Evolutionary conservation across 2,797 vertebrate species (phyloP).

Genomic region (Lepus oiostolus): DNA sequence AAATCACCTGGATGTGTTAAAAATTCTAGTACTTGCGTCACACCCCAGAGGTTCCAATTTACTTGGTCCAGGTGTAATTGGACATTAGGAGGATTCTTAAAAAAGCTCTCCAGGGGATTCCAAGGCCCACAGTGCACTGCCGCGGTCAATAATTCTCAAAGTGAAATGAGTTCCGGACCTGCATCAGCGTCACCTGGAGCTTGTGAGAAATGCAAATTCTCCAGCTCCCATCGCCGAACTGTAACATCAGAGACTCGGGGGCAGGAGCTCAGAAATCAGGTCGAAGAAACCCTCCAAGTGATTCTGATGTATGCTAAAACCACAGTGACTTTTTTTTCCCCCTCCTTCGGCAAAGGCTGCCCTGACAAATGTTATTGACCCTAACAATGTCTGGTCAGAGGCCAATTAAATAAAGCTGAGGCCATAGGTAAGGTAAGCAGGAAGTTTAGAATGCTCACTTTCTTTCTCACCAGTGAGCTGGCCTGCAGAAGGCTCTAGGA

Average conservation of each 20-base stretch:
- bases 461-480: neutral
- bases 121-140: neutral
- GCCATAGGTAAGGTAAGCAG: neutral
- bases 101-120: neutral
- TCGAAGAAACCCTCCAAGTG: neutral
- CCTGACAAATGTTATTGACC: neutral
- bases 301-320: neutral
- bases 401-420: constrained; percentile 6
- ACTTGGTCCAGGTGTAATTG: neutral
- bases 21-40: neutral
- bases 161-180: neutral
- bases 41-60: neutral
- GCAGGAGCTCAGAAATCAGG: neutral
- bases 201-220: neutral
- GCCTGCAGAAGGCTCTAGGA: accelerated
- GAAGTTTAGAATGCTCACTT: neutral
- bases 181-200: neutral
- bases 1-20: neutral
- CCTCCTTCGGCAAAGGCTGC: neutral
- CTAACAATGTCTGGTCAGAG: neutral
- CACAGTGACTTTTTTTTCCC: neutral
- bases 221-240: neutral
- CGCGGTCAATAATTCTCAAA: neutral
- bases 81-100: neutral
- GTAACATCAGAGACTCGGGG: neutral